phyloP scores from a whole-genome alignment of 2,888 invertebrate species.

The Branchellion lobata region DNA sequence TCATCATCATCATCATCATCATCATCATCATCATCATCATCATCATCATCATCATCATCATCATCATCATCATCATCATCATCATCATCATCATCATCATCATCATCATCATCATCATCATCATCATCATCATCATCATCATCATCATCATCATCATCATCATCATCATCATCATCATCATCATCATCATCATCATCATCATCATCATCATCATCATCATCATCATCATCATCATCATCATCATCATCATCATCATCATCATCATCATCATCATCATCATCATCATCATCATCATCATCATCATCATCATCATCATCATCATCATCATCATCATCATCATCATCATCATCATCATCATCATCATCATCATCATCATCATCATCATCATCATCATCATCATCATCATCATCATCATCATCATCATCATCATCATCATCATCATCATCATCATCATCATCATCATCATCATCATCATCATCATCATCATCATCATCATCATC shows the following conservation, averaged over 20 bases:
- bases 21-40: slow-evolving; percentile 6
- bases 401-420: slow-evolving; percentile 19
- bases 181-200: neutral
- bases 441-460: slow-evolving; percentile 2
- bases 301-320: neutral
- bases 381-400: slow-evolving; percentile 4
- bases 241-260: neutral
- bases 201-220: neutral
- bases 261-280: slow-evolving; percentile 9
- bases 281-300: neutral
- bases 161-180: neutral
- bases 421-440: slow-evolving; percentile 1
- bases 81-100: slow-evolving; percentile 5
- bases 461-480: slow-evolving; percentile 35
- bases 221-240: slow-evolving; percentile 1
- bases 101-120: slow-evolving; percentile 13
- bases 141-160: neutral
- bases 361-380: neutral
- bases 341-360: slow-evolving; percentile 3
- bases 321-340: slow-evolving; percentile 8
- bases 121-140: slow-evolving; percentile 1
- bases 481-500: slow-evolving; percentile 21
- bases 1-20: neutral
- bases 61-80: slow-evolving; percentile 1
- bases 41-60: neutral